phyloP scores from a whole-genome alignment of 1,140 invertebrate genomes.

The Sycophaga agraensis region DNA sequence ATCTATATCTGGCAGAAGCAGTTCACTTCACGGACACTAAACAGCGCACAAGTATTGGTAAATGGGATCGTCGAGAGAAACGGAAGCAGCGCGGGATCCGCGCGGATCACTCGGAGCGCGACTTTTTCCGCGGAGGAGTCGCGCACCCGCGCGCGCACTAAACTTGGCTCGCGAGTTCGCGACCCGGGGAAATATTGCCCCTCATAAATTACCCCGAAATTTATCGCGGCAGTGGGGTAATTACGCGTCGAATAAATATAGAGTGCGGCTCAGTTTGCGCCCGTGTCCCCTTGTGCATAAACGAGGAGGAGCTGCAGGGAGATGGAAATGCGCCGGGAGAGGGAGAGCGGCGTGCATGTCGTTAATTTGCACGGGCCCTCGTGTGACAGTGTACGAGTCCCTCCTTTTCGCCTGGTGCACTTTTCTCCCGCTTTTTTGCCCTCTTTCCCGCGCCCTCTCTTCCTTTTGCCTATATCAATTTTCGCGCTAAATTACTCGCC shows the following conservation, averaged over 20 bases:
- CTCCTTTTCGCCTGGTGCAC: neutral
- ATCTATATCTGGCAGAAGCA: too few relatives aligned
- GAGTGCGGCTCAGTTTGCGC: slow-evolving; percentile 27
- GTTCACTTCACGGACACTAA: too few relatives aligned
- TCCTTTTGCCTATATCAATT: slow-evolving; percentile 17
- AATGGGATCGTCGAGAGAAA: too few relatives aligned
- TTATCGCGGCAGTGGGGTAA: slow-evolving; percentile 35
- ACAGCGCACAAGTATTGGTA: too few relatives aligned
- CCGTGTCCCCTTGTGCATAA: slow-evolving; percentile 24
- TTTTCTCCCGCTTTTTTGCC: too few relatives aligned
- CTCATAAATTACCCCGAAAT: slow-evolving; percentile 34
- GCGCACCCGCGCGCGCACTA: neutral
- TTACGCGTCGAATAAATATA: slow-evolving; percentile 42
- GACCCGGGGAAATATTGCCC: slow-evolving; percentile 31
- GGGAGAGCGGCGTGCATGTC: neutral
- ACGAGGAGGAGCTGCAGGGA: slow-evolving; percentile 18
- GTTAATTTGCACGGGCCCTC: slow-evolving; percentile 20
- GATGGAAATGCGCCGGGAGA: slow-evolving; percentile 14
- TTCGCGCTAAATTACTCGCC: neutral
- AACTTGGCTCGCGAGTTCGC: too few relatives aligned
- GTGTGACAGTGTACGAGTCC: slow-evolving; percentile 2
- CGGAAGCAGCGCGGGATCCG: too few relatives aligned
- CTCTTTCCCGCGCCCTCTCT: too few relatives aligned
- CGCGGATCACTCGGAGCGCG: too few relatives aligned
- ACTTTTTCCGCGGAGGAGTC: too few relatives aligned